Conservation (phyloP, 2,888 invertebrate species). For the Nemapogon koenigi region DNA sequence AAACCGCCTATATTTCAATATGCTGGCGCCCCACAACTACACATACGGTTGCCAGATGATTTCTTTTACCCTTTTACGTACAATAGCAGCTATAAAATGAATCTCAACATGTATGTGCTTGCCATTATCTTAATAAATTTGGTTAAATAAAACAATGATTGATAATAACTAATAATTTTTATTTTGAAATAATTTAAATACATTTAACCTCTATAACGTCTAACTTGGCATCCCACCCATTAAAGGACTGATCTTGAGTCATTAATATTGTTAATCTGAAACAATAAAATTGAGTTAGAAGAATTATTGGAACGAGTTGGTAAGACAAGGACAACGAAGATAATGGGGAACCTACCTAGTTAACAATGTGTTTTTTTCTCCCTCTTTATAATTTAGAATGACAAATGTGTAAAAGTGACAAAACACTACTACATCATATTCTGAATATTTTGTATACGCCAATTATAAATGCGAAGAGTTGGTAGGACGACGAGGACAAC, state of each 20-base stretch:
- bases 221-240: slow-evolving; percentile 49
- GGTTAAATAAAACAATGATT: slow-evolving; percentile 46
- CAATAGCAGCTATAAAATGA: slow-evolving; percentile 18
- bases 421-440: too few species aligned
- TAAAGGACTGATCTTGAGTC: slow-evolving; percentile 38
- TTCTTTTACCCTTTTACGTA: slow-evolving; percentile 75
- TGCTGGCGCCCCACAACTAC: slow-evolving; percentile 69
- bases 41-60: slow-evolving; percentile 71
- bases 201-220: slow-evolving; percentile 55
- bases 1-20: slow-evolving; percentile 31
- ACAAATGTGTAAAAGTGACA: too few species aligned
- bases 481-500: too few species aligned
- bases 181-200: slow-evolving; percentile 61
- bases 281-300: too few species aligned
- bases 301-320: too few species aligned
- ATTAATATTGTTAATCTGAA: slow-evolving; percentile 47
- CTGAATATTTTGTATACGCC: too few species aligned
- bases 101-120: background rate
- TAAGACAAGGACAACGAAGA: too few species aligned
- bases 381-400: too few species aligned
- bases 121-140: background rate
- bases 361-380: too few species aligned
- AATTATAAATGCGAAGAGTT: too few species aligned
- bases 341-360: too few species aligned
- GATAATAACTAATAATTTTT: slow-evolving; percentile 54